Conservation (phyloP, 2,113 vertebrate species). For the Struthidea cinerea region DNA sequence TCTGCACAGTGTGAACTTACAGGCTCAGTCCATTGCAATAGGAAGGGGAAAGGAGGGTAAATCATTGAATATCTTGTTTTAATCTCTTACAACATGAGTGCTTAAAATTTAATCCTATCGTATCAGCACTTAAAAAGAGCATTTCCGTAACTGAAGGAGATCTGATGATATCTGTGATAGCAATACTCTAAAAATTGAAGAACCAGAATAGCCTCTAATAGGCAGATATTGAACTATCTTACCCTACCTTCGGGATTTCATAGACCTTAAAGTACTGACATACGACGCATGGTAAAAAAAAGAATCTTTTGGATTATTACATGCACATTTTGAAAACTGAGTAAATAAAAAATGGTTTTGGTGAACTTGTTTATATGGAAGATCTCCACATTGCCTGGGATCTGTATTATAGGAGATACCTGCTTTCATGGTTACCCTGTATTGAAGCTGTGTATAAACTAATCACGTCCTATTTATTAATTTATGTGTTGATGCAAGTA, state of each 20-base stretch:
- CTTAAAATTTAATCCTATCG: neutral
- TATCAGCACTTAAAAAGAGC: neutral
- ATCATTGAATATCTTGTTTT: neutral
- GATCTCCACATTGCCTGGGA: neutral
- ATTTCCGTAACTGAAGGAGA: neutral
- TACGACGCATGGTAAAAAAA: neutral
- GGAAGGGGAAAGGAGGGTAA: neutral
- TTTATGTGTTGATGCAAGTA: neutral
- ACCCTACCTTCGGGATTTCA: neutral
- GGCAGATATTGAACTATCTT: neutral
- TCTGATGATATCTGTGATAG: neutral
- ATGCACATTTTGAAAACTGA: neutral
- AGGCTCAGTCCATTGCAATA: neutral
- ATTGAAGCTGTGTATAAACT: neutral
- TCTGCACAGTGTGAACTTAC: neutral
- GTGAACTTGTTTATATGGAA: neutral
- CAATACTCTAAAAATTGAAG: neutral
- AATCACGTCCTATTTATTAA: neutral
- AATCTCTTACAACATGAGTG: neutral
- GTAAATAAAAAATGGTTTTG: neutral
- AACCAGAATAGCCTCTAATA: neutral
- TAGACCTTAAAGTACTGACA: neutral
- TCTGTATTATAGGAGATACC: neutral
- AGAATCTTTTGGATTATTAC: neutral
- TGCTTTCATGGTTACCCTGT: neutral